These are phyloP conservation scores for Thermophis baileyi DNA, from an alignment of 2,113 vertebrate genomes.

Conservation along the genomic window DNA sequence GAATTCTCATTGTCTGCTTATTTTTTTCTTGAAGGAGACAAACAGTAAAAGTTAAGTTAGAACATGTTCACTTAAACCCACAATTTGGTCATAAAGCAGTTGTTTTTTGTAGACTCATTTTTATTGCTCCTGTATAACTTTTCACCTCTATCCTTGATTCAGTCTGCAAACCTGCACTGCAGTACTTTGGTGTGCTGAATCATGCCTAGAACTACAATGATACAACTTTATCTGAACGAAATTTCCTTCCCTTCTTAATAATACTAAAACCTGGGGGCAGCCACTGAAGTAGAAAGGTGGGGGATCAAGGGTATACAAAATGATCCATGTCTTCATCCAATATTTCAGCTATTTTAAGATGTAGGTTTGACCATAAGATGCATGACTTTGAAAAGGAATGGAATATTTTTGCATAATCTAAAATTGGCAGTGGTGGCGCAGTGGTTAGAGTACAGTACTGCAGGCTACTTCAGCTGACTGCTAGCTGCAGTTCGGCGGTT, in stretches of 20 bases:
- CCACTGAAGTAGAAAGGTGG: neutral
- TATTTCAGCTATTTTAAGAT: neutral
- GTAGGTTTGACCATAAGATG: neutral
- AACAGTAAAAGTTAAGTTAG: neutral
- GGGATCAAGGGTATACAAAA: neutral
- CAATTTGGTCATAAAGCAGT: neutral
- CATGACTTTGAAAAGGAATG: neutral
- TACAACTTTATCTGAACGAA: neutral
- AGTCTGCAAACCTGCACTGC: slow-evolving; percentile 10
- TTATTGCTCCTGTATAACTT: slow-evolving; percentile 3
- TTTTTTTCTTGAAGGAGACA: neutral
- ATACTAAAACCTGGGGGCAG: neutral
- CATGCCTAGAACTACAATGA: neutral
- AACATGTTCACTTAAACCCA: neutral
- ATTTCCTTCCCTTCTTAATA: neutral
- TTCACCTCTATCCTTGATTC: neutral
- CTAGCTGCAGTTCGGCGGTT: too few relatives aligned
- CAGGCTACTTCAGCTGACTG: too few relatives aligned
- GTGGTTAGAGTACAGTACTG: too few relatives aligned
- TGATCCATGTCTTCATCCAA: neutral
- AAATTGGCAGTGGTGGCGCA: neutral
- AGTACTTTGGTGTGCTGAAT: neutral
- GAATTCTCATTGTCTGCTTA: neutral
- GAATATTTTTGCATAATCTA: neutral
- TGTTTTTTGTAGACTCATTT: neutral